Evolutionary conservation across 2,797 vertebrate genomes (phyloP).

Genomic region (Sylvia borin): DNA sequence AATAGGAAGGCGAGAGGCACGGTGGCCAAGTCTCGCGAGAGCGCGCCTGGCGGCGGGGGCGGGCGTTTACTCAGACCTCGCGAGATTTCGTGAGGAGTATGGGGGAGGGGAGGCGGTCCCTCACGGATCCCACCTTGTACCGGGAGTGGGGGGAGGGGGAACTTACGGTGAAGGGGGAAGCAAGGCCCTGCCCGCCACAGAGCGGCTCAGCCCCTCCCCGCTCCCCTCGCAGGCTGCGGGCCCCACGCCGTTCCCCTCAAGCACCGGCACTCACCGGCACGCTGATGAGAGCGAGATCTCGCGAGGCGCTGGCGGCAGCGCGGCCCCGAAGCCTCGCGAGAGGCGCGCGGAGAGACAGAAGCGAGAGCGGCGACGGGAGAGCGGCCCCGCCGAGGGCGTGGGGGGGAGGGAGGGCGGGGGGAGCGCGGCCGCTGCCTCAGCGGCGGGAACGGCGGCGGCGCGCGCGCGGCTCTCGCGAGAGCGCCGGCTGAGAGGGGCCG

Average conservation of each 20-base stretch:
- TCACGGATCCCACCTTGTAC: not conserved
- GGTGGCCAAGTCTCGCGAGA: not conserved
- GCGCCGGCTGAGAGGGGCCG: not conserved
- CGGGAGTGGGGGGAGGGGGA: not conserved
- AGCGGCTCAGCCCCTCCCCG: not conserved
- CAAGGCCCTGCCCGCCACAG: no score
- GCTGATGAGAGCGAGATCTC: not conserved
- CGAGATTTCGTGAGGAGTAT: not conserved
- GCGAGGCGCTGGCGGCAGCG: not conserved
- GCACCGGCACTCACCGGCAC: not conserved
- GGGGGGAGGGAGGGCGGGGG: not conserved
- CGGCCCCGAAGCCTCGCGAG: not conserved
- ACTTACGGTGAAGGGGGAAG: no score
- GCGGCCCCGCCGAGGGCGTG: not conserved
- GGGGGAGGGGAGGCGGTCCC: not conserved
- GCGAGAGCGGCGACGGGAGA: not conserved
- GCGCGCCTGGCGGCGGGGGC: not conserved
- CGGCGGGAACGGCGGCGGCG: not conserved
- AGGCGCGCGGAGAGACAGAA: not conserved
- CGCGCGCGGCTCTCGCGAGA: not conserved
- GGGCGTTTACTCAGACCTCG: not conserved
- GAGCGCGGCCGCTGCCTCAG: not conserved
- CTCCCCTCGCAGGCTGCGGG: not conserved
- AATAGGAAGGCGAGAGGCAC: not conserved
- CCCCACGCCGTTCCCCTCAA: not conserved